These are phyloP conservation scores for Glyphotaelius pellucidus DNA, from an alignment of 2,888 invertebrate species.

Conservation along the genomic window DNA sequence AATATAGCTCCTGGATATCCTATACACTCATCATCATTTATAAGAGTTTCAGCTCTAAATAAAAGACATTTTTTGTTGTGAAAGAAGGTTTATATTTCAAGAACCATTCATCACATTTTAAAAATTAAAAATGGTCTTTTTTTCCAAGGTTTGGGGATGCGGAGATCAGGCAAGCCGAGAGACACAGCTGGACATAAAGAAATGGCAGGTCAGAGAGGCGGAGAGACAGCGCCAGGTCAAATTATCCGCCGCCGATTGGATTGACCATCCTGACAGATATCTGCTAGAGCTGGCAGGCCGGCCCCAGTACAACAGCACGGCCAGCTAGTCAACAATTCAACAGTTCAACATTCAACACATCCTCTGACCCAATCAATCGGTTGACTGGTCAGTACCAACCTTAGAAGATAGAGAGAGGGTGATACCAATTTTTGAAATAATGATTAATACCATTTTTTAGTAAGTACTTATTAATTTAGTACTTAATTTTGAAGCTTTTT, in stretches of 20 bases:
- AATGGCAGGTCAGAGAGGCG: constrained; percentile 93
- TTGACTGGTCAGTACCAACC: constrained; percentile 21
- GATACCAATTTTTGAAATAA: constrained; percentile 20
- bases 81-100: too few species aligned
- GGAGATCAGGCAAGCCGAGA: constrained; percentile 88
- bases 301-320: constrained; percentile 86
- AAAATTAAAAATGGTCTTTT: neutral
- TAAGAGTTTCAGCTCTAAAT: too few species aligned
- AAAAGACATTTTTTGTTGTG: too few species aligned
- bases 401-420: neutral
- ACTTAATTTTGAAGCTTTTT: constrained; percentile 6
- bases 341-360: neutral
- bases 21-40: too few species aligned
- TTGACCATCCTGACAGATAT: constrained; percentile 96
- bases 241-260: constrained; percentile 93
- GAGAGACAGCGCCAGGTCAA: constrained; percentile 92
- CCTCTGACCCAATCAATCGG: neutral
- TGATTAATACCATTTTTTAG: constrained; percentile 13
- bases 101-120: too few species aligned
- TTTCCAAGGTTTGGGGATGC: constrained; percentile 88
- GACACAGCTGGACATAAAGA: constrained; percentile 91
- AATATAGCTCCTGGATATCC: too few species aligned
- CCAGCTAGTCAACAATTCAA: constrained; percentile 72
- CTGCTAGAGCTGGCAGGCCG: constrained; percentile 92
- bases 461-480: constrained; percentile 16